Base-by-base conservation (phyloP, 2,113 vertebrate genomes). In the Cyprinodon brontotheroides region DNA sequence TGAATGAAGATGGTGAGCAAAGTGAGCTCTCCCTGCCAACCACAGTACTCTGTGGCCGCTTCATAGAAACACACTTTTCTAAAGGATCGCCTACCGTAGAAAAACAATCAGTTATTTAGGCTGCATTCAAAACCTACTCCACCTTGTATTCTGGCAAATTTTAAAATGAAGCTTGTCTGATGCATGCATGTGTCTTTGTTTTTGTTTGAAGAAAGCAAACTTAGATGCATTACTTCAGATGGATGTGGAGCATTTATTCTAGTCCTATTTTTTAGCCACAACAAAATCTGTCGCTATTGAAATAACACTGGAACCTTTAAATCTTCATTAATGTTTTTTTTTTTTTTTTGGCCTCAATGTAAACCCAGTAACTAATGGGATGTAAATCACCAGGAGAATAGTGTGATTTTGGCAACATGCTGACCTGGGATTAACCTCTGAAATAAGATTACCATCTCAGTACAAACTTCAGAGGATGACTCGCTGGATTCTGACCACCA, bases 361-460 rank as follows among this genome's bases (percentile, higher is more conserved):
- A 20, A 57, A 57, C 20, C 17, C 50, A n/a, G 17, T n/a, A 61
- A 72, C 70, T n/a, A 72, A 65, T 15, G 39, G 47, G 75, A 37
- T 63, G 38, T 59, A 88, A 88, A 62, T 57, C 17, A 57, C 62
- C 71, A 3, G n/a, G n/a, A 75, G 77, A 70, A 65, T 6, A 65
- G 57, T 66, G 63, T 79, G 73, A 78, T 80, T 67, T 50, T 6
- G 41, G 50, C 0, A 14, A 76, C 79, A 84, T 81, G 72, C 75
- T 88, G 83, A 80, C 79, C 83, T 10, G 9, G 77, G 83, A 85
- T 78, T 88, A 90, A 89, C 87, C 86, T 22, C 75, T 70, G 48
- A 70, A 88, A 93, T 86, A 41, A 88, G 89, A 89, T 92, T 89
- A 92, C 3, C 20, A 40, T 70, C 62, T 57, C 50, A 57, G 7